phyloP scores from a whole-genome alignment of 1,140 invertebrate genomes.

The Procambarus virginalis region DNA sequence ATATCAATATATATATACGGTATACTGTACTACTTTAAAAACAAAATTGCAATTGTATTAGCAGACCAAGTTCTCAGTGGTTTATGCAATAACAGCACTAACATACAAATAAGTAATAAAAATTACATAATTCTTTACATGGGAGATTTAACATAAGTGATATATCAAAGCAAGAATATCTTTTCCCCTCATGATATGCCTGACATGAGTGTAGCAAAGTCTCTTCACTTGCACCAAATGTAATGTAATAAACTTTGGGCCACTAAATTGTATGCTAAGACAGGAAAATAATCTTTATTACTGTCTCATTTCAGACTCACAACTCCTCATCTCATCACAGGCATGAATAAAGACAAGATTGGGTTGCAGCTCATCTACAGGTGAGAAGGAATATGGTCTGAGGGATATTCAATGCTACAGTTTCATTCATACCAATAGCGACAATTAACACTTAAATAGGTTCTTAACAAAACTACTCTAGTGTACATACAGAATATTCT shows the following conservation, averaged over 20 bases:
- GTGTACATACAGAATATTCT: slow-evolving; percentile 57
- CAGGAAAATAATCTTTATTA: slow-evolving; percentile 22
- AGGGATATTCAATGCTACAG: slow-evolving; percentile 38
- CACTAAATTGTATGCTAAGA: background rate
- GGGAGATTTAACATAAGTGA: background rate
- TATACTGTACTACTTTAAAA: background rate
- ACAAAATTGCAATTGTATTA: background rate
- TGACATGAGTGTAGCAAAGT: background rate
- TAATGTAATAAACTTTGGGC: background rate
- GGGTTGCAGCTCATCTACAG: slow-evolving; percentile 44
- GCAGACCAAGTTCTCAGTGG: background rate
- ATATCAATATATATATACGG: no score
- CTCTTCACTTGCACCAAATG: background rate
- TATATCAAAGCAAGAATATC: background rate
- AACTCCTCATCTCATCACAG: slow-evolving; percentile 42
- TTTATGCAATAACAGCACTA: no score
- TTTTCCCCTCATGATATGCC: background rate
- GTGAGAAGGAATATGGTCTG: slow-evolving; percentile 50
- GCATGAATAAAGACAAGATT: slow-evolving; percentile 28
- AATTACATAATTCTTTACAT: no score
- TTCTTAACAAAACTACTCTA: slow-evolving; percentile 67
- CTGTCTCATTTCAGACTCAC: slow-evolving; percentile 19
- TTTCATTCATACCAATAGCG: slow-evolving; percentile 49
- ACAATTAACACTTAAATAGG: slow-evolving; percentile 51
- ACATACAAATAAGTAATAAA: no score